Percentiles rank a stretch among this genome's conserved stretches.
Conservation (phyloP, 1,140 invertebrate genomes). For the Propsilocerus akamusi region DNA sequence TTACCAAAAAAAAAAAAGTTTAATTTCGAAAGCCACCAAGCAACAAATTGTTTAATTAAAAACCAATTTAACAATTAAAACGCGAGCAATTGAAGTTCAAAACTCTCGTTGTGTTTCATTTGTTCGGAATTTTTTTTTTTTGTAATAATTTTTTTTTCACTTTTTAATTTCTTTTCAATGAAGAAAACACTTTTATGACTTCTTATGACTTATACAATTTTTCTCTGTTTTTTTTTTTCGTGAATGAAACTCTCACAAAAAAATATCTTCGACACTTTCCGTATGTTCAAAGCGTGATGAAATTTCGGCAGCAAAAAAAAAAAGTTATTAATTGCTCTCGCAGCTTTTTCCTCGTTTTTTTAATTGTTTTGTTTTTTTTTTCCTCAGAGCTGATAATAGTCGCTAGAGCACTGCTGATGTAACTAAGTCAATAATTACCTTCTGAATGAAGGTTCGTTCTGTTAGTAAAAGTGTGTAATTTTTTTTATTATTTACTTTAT, state of each 20-base stretch:
- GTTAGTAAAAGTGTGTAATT: background rate
- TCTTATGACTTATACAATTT: background rate
- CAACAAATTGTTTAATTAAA: background rate
- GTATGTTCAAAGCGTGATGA: background rate
- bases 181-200: background rate
- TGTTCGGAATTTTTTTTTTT: too few species aligned
- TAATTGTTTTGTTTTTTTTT: background rate
- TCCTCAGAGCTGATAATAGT: background rate
- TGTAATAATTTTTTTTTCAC: too few species aligned
- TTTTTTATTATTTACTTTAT: background rate
- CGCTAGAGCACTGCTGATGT: too few species aligned
- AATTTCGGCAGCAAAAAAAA: background rate
- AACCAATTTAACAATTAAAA: conserved; percentile 4
- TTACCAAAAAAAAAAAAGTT: background rate
- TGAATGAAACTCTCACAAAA: background rate
- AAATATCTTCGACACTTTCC: background rate
- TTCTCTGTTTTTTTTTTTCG: background rate
- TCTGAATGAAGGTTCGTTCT: background rate
- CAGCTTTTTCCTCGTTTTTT: background rate
- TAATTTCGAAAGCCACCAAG: background rate
- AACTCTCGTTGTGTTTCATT: background rate
- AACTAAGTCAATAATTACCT: background rate
- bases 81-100: too few species aligned
- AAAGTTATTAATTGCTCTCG: background rate
- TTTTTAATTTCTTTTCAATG: background rate